Conservation (phyloP, 2,113 vertebrate species). For the mouse (Mus musculus) region DNA sequence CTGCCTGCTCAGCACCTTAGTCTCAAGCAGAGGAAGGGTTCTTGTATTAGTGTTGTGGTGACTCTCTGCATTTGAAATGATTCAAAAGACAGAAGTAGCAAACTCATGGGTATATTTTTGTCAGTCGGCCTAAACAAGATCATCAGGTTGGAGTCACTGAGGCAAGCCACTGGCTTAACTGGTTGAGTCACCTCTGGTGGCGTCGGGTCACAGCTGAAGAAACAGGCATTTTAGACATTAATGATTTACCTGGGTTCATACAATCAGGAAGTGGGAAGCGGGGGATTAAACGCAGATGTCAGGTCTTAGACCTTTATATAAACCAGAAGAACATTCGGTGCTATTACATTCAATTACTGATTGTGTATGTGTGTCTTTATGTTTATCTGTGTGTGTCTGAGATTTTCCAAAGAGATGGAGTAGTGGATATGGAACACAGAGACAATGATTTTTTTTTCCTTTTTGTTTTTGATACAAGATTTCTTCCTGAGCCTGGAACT, state of each 20-base stretch:
- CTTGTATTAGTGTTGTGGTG: not conserved
- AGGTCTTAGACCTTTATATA: constrained; percentile 43
- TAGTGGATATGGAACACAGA: not conserved
- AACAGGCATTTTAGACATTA: not conserved
- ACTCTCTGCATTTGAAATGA: not conserved
- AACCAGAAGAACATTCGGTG: not conserved
- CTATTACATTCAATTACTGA: not conserved
- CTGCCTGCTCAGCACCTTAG: not conserved
- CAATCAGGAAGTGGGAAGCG: not conserved
- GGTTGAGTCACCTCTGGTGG: not conserved
- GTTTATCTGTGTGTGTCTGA: not conserved
- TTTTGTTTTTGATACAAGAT: not conserved
- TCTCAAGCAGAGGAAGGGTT: not conserved
- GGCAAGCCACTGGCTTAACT: constrained; percentile 19
- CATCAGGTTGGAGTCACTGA: not conserved
- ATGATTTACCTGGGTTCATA: constrained; percentile 12
- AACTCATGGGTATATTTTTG: constrained; percentile 5
- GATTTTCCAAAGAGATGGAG: not conserved
- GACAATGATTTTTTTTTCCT: too few species aligned
- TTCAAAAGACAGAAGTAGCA: not conserved
- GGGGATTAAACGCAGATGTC: not conserved
- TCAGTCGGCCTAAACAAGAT: not conserved
- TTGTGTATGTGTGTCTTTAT: not conserved
- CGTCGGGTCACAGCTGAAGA: constrained; percentile 18
- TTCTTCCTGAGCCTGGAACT: not conserved